Percentiles rank a stretch among this genome's conserved stretches.
Evolutionary conservation across 2,888 invertebrate genomes (phyloP).

Genomic region (Lysandra bellargus): DNA sequence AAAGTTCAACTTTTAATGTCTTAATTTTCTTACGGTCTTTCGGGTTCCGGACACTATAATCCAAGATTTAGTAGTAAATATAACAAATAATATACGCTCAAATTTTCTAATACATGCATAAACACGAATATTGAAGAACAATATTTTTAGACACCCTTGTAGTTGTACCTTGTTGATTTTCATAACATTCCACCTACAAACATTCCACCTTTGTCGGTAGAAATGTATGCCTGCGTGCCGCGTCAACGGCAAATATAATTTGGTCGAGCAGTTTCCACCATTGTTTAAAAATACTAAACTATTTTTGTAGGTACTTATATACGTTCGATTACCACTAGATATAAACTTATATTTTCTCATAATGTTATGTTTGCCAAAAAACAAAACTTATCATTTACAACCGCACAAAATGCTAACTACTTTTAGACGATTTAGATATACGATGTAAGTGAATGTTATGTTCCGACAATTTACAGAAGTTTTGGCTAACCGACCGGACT

Average conservation of each 20-base stretch:
- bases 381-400: slow-evolving; percentile 56
- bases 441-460: slow-evolving; percentile 34
- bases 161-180: slow-evolving; percentile 57
- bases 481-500: slow-evolving; percentile 48
- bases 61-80: slow-evolving; percentile 45
- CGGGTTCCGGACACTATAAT: neutral
- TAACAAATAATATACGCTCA: slow-evolving; percentile 58
- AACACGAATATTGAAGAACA: slow-evolving; percentile 63
- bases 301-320: slow-evolving; percentile 79
- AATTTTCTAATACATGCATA: slow-evolving; percentile 57
- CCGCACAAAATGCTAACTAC: slow-evolving; percentile 60
- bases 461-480: slow-evolving; percentile 42
- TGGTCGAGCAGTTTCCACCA: slow-evolving; percentile 57
- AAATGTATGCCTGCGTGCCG: slow-evolving; percentile 50
- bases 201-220: slow-evolving; percentile 49
- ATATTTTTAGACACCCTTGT: slow-evolving; percentile 78
- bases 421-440: slow-evolving; percentile 43
- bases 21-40: neutral
- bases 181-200: slow-evolving; percentile 53
- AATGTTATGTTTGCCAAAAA: slow-evolving; percentile 68
- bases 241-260: slow-evolving; percentile 48
- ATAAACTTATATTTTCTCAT: slow-evolving; percentile 75
- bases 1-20: neutral
- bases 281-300: slow-evolving; percentile 71
- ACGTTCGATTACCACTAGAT: slow-evolving; percentile 76